Conservation (phyloP, 2,888 invertebrate species). For the Odontocerum albicorne region DNA sequence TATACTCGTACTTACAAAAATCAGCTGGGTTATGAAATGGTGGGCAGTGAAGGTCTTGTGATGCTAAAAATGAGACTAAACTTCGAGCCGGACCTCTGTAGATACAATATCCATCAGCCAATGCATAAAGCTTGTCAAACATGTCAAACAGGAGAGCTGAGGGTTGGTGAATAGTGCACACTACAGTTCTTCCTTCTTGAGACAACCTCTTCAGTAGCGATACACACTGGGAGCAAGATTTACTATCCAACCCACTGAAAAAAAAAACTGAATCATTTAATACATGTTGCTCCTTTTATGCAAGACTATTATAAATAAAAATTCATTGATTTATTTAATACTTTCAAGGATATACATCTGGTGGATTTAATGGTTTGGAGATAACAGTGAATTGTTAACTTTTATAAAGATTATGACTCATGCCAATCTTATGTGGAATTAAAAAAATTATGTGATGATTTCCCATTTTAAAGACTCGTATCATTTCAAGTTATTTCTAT, state of each 20-base stretch:
- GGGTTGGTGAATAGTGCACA: conserved; percentile 94
- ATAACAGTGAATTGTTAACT: no score
- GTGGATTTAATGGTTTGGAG: no score
- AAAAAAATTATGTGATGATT: no score
- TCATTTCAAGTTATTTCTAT: no score
- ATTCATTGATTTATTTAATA: no score
- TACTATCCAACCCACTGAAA: conserved; percentile 84
- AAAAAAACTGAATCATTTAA: no score
- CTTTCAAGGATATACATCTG: no score
- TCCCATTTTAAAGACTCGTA: no score
- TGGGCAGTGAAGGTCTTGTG: conserved; percentile 79
- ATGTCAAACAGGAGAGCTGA: conserved; percentile 90
- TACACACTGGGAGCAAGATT: conserved; percentile 84
- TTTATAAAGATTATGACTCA: no score
- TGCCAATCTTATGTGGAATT: no score
- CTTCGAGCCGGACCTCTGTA: conserved; percentile 77
- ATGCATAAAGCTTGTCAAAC: conserved; percentile 86
- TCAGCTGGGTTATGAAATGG: conserved; percentile 95
- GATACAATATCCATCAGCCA: conserved; percentile 80
- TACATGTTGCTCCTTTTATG: no score
- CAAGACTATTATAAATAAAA: conserved; percentile 11
- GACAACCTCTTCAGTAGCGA: conserved; percentile 78
- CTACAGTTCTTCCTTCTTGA: conserved; percentile 81
- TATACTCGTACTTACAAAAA: conserved; percentile 75
- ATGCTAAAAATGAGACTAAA: conserved; percentile 76